These are phyloP conservation scores for Rhingia campestris DNA, from an alignment of 2,888 invertebrate genomes.

Conservation along the genomic window DNA sequence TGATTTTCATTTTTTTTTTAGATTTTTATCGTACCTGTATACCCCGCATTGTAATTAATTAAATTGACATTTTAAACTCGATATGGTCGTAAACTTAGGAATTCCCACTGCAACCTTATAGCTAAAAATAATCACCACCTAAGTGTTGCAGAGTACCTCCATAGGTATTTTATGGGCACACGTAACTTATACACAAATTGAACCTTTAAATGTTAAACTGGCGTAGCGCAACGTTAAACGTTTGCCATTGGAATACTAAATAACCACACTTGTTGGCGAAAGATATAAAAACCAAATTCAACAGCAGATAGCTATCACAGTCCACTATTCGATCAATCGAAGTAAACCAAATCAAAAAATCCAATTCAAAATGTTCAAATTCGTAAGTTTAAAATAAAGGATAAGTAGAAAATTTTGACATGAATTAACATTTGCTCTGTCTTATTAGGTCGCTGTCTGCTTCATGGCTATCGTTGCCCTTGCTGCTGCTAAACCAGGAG, in stretches of 20 bases:
- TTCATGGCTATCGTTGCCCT: conserved; percentile 69
- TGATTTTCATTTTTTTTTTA: too few relatives aligned
- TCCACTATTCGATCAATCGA: conserved; percentile 54
- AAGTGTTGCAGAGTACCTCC: too few relatives aligned
- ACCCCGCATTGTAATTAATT: too few relatives aligned
- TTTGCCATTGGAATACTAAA: conserved; percentile 43
- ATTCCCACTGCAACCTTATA: too few relatives aligned
- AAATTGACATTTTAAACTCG: too few relatives aligned
- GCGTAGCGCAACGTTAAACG: too few relatives aligned
- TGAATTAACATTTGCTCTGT: neutral
- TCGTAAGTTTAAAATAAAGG: conserved; percentile 44
- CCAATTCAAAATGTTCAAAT: conserved; percentile 68
- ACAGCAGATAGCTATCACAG: conserved; percentile 43
- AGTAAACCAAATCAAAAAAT: conserved; percentile 43
- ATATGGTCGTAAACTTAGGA: too few relatives aligned
- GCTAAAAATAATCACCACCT: too few relatives aligned
- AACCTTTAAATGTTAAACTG: too few relatives aligned
- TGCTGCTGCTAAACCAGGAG: conserved; percentile 71
- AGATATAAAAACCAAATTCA: conserved; percentile 55
- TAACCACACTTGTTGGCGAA: neutral
- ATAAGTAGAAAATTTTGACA: neutral
- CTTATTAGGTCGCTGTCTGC: conserved; percentile 57
- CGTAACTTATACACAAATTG: too few relatives aligned
- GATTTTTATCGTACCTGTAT: too few relatives aligned
- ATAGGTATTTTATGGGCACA: too few relatives aligned